Evolutionary conservation across 2,113 vertebrate genomes (phyloP).

Genomic region (Chlamydotis undulata): DNA sequence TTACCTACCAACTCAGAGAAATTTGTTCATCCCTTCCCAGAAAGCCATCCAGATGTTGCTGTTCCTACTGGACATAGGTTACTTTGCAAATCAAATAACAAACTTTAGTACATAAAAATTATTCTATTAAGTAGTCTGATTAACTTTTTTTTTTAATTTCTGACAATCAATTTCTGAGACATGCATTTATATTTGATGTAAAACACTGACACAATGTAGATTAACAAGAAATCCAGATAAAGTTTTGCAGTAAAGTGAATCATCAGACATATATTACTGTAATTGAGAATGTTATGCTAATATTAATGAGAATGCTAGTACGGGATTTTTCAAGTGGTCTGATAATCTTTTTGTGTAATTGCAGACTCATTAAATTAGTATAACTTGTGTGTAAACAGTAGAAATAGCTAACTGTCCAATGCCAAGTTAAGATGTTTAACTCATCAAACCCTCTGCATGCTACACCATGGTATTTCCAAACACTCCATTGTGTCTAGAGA

Average conservation of each 20-base stretch:
- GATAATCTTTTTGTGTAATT: constrained; percentile 3
- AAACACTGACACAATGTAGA: not conserved
- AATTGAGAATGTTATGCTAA: not conserved
- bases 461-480: not conserved
- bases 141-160: not conserved
- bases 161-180: not conserved
- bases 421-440: not conserved
- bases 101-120: not conserved
- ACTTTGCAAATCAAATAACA: not conserved
- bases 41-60: not conserved
- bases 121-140: accelerated
- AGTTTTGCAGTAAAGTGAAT: not conserved
- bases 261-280: not conserved
- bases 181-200: not conserved
- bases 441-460: not conserved
- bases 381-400: not conserved
- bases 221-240: not conserved
- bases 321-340: constrained; percentile 16
- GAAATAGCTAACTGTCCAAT: not conserved
- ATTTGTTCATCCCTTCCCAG: not conserved
- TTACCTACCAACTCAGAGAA: not conserved
- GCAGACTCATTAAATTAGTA: not conserved
- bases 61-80: not conserved
- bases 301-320: not conserved
- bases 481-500: not conserved